Base-by-base conservation (phyloP, 2,797 vertebrate genomes). In the Sebastes diploproa region DNA sequence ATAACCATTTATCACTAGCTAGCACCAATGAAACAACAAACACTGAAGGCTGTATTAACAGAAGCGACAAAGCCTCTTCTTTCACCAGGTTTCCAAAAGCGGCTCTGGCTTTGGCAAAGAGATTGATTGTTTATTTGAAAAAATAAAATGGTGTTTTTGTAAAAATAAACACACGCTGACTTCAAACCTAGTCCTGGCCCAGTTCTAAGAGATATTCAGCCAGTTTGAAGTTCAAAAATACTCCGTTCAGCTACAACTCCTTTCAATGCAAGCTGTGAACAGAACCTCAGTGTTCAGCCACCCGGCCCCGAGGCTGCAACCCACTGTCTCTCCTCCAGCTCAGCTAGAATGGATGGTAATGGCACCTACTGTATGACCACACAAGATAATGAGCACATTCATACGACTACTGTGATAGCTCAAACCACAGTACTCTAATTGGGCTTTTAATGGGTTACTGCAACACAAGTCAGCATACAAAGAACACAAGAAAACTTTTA, bases 341-440 rank as follows among this genome's bases (percentile, higher is more conserved):
- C 66, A 46, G 84, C 46, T 25, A 36, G 56, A 83, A 87, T 73
- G 72, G 72, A 72, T 59, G 77, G 62, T 87, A 91, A 90, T 81
- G 84, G 77, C 79, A 86, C 79, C 65, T 86, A 81, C 81, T 88
- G 72, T 85, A 88, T 74, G 69, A 86, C 86, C 83, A 80, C 85
- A 62, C 55, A 63, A 30, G 36, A 88, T 90, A 91, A 94, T 81
- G 88, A 91, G 81, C 79, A 86, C 85, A 88, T 88, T 85, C 89
- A 90, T 80, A 74, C 11, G 8, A 81, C 77, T 71, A 60, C 79
- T 74, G 81, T 13, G 64, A 82, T 72, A 54, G 70, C 75, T 54
- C 62, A 81, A 80, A 88, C 82, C 74, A 70, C 81, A 77, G 65
- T 32, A 4, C 72, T 75, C 50, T 89, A 91, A 92, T 91, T 89